Percentiles rank a stretch among this genome's conserved stretches.
Evolutionary conservation across 2,888 invertebrate species (phyloP).

Genomic region (Scotopteryx bipunctaria): DNA sequence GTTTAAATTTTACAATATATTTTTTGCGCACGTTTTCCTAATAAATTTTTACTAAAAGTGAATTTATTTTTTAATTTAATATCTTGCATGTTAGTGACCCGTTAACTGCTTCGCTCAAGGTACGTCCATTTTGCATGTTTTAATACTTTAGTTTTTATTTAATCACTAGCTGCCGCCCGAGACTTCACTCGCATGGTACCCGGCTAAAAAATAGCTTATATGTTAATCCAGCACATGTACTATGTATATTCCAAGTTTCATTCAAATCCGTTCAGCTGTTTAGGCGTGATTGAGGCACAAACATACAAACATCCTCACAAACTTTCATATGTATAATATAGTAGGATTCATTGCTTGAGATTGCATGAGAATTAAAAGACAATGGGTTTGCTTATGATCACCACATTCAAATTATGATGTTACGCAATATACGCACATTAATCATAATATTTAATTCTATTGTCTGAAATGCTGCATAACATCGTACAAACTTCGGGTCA

Average conservation of each 20-base stretch:
- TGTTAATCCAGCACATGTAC: too few relatives aligned
- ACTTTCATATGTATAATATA: too few relatives aligned
- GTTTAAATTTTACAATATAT: slow-evolving; percentile 2
- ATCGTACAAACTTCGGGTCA: too few relatives aligned
- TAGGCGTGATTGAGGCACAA: too few relatives aligned
- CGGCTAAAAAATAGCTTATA: too few relatives aligned
- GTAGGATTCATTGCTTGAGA: slow-evolving; percentile 12
- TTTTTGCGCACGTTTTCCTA: slow-evolving; percentile 32
- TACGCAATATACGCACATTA: neutral
- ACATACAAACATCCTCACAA: too few relatives aligned
- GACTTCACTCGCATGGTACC: too few relatives aligned
- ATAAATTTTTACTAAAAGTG: slow-evolving; percentile 54
- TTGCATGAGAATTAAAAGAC: neutral
- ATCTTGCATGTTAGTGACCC: slow-evolving; percentile 47
- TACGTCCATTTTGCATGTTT: slow-evolving; percentile 41
- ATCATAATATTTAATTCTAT: neutral
- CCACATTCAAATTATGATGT: neutral
- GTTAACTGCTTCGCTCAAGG: slow-evolving; percentile 44
- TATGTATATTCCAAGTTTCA: too few relatives aligned
- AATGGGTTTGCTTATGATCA: neutral
- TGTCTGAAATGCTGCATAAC: neutral
- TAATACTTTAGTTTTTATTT: slow-evolving; percentile 5
- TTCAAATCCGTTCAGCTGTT: too few relatives aligned
- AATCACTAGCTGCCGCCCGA: too few relatives aligned
- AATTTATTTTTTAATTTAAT: slow-evolving; percentile 55